phyloP scores from a whole-genome alignment of 1,140 invertebrate species.

The Mactra quadrangularis region DNA sequence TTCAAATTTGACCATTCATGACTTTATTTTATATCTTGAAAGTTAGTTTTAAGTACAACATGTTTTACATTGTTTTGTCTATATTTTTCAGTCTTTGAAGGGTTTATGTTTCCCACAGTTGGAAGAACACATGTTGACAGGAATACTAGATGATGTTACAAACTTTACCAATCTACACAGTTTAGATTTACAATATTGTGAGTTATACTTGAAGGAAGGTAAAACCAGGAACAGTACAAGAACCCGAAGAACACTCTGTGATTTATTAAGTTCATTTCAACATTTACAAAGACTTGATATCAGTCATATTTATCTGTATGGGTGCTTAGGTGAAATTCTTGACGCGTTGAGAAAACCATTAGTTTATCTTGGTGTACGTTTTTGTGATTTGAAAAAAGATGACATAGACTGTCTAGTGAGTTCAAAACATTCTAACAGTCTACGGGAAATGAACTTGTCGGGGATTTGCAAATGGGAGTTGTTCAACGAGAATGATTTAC shows the following conservation, averaged over 20 bases:
- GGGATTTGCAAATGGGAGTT: conserved; percentile 73
- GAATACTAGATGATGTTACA: conserved; percentile 66
- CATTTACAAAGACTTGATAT: conserved; percentile 69
- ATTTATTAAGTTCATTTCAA: conserved; percentile 59
- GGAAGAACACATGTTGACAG: conserved; percentile 72
- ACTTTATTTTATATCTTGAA: no score
- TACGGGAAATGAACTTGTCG: conserved; percentile 74
- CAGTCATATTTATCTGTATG: conserved; percentile 72
- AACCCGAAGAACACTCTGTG: conserved; percentile 56
- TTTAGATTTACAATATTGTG: conserved; percentile 74
- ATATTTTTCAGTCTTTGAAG: conserved; percentile 65
- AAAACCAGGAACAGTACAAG: conserved; percentile 68
- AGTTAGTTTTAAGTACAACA: no score
- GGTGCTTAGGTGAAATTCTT: conserved; percentile 74
- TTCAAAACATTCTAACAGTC: conserved; percentile 67
- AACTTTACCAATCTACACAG: conserved; percentile 68
- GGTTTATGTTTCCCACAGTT: conserved; percentile 73
- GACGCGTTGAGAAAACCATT: conserved; percentile 65
- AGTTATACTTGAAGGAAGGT: conserved; percentile 74
- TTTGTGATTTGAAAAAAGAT: conserved; percentile 73
- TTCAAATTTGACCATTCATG: no score
- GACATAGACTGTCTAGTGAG: conserved; percentile 67
- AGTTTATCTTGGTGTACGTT: conserved; percentile 70
- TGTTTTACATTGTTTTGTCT: no score
- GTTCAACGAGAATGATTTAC: conserved; percentile 65